Evolutionary conservation across 2,113 vertebrate species (phyloP).

Genomic region (Lophochroa leadbeateri): DNA sequence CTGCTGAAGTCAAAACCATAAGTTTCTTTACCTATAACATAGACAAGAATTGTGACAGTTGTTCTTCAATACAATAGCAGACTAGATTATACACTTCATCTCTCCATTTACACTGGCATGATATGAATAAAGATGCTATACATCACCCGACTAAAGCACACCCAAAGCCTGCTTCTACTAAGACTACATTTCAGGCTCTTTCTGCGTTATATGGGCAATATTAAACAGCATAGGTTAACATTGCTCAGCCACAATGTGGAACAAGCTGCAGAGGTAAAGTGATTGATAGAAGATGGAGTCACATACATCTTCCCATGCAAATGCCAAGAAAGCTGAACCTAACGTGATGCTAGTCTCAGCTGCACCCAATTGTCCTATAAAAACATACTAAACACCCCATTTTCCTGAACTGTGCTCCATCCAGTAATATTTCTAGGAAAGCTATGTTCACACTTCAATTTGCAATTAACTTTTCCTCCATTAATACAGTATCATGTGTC

Average conservation of each 20-base stretch:
- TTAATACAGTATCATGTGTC: background rate
- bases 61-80: background rate
- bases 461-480: background rate
- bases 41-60: background rate
- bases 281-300: background rate
- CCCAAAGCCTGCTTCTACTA: background rate
- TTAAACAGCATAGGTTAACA: background rate
- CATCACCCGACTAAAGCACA: background rate
- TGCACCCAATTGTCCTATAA: background rate
- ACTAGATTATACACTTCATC: background rate
- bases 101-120: background rate
- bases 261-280: background rate
- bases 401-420: background rate
- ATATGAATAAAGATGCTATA: background rate
- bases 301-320: accelerated
- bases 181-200: background rate
- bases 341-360: background rate
- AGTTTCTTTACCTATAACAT: accelerated
- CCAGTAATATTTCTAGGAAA: background rate
- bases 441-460: background rate
- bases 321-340: background rate
- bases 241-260: background rate
- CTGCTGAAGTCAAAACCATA: background rate
- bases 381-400: background rate
- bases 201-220: background rate